Conservation (phyloP, 2,888 invertebrate genomes). For the Spodoptera littoralis region DNA sequence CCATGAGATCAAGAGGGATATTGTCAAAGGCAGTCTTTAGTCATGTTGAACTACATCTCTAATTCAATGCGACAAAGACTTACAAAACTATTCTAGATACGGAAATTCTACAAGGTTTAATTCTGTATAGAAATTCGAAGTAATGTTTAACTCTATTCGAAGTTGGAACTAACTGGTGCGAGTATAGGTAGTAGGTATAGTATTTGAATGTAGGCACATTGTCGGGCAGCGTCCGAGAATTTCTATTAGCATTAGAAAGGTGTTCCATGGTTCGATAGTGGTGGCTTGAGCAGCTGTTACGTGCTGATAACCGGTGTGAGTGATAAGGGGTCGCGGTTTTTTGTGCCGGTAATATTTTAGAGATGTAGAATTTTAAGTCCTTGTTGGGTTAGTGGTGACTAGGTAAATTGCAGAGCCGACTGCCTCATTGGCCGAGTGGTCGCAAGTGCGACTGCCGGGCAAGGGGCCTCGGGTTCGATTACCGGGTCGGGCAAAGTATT, state of each 20-base stretch:
- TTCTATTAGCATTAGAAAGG: conserved; percentile 77
- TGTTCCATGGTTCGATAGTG: conserved; percentile 65
- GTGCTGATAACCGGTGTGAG: conserved; percentile 46
- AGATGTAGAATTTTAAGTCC: no score
- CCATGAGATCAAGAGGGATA: no score
- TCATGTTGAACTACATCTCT: no score
- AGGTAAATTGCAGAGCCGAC: no score
- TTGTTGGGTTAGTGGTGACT: no score
- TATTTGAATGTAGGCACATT: conserved; percentile 61
- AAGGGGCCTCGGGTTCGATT: no score
- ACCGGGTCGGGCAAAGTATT: no score
- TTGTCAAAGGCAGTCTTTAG: no score
- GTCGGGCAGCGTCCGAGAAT: conserved; percentile 58
- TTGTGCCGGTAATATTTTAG: not conserved
- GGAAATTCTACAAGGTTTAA: not conserved
- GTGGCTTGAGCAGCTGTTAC: conserved; percentile 65
- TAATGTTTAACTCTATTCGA: conserved; percentile 9
- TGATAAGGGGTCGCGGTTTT: conserved; percentile 24
- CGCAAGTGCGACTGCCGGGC: no score
- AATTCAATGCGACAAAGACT: no score
- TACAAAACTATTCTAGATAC: no score
- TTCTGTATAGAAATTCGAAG: conserved; percentile 15
- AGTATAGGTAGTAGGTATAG: conserved; percentile 34
- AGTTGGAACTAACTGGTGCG: conserved; percentile 21
- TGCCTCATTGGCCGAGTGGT: no score